Evolutionary conservation across 2,797 vertebrate species (phyloP).

Genomic region (Parauchenoglanis ngamensis): DNA sequence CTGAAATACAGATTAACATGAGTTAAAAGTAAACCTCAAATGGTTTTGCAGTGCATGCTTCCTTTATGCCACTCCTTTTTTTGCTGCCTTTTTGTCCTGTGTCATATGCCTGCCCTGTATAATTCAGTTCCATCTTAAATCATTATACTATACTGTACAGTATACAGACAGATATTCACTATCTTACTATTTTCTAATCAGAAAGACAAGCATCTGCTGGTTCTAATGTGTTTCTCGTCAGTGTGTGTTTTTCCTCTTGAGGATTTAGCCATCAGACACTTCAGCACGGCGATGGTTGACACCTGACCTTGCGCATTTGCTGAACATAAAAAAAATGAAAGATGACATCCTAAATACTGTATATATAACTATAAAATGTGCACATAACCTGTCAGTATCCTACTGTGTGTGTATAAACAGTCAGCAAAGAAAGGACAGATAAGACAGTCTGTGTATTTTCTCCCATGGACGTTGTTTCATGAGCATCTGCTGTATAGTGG

Average conservation of each 20-base stretch:
- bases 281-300: neutral
- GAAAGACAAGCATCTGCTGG: neutral
- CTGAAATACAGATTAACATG: neutral
- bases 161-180: neutral
- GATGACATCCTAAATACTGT: slow-evolving; percentile 22
- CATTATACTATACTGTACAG: neutral
- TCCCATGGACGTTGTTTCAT: slow-evolving; percentile 1
- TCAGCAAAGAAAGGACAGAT: neutral
- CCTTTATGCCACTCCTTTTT: neutral
- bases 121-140: neutral
- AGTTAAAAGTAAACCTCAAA: neutral
- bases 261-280: neutral
- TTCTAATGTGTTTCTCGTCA: neutral
- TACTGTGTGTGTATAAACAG: neutral
- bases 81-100: neutral
- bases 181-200: neutral
- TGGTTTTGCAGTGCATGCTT: neutral
- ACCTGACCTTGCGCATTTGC: neutral
- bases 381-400: neutral
- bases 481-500: neutral
- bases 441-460: neutral
- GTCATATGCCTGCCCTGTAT: neutral
- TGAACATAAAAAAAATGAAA: neutral
- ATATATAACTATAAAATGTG: neutral
- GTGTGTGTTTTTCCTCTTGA: neutral